Evolutionary conservation across 2,113 vertebrate species (phyloP), one percentile per base, ranked within the genome.

Genomic region (Pan paniscus): DNA sequence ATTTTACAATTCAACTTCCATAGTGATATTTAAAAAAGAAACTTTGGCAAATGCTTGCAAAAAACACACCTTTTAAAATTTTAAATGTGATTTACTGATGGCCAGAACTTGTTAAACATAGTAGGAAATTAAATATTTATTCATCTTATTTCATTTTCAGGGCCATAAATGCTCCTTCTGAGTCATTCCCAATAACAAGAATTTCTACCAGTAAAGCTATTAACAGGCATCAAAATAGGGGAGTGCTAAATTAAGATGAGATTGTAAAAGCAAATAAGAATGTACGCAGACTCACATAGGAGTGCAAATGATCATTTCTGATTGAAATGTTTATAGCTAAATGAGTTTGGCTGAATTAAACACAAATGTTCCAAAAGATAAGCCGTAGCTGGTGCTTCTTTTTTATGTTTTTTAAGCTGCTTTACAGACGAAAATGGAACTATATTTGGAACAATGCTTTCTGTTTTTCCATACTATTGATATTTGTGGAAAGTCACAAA

Each of bases 401-500:
- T 97, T 59, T 61, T 80, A 13, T 84, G 40, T 82, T 88, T 96
- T 96, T 85, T 96, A 81, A 88, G 67, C 81, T 95, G 75, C 78
- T 96, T 97, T 89, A 67, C 75, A 46, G 88, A 76, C 93, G 90
- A 85, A 98, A 97, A 93, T 22, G 57, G 0, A 79, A 59, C 14
- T 32, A 8, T 73, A 12, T 48, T 97, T 95, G 27, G 32, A 96
- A 82, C 27, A 94, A 57, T 95, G 83, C 43, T 90, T 68, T 92
- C 55, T 93, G 75, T 97, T 72, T 97, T 92, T 73, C 96, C 95
- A 84, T 81, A 98, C 43, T 76, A 46, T 97, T 89, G 95, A 76
- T 97, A 93, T 98, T 79, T 98, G 89, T 89, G 93, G 85, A 92
- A 98, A 98, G 98, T 97, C 97, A 97, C 96, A 96, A 97, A 90